A percentile compares a stretch with the other conserved stretches of the same genome.
These are phyloP conservation scores for Hyppa rectilinea DNA, from an alignment of 2,888 invertebrate species.

Conservation along the genomic window DNA sequence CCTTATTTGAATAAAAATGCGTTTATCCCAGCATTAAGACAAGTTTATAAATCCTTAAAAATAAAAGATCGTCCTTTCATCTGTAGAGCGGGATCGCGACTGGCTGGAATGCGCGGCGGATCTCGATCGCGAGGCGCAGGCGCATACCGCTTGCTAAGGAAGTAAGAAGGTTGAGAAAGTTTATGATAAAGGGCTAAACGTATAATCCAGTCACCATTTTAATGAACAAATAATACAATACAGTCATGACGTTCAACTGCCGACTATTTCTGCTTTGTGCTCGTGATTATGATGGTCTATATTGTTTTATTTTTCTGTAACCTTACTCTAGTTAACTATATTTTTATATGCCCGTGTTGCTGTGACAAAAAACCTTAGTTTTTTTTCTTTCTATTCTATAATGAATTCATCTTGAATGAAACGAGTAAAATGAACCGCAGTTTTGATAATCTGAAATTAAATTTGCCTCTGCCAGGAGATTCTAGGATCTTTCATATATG, in stretches of 20 bases:
- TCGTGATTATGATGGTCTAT: too few relatives aligned
- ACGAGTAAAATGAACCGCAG: background rate
- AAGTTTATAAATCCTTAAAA: conserved; percentile 56
- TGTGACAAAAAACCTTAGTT: too few relatives aligned
- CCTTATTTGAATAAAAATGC: conserved; percentile 50
- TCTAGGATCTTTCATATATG: background rate
- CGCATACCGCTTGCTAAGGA: conserved; percentile 24
- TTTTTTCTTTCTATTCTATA: too few relatives aligned
- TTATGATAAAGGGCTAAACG: background rate
- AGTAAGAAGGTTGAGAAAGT: conserved; percentile 12
- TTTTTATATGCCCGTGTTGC: too few relatives aligned
- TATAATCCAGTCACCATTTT: background rate
- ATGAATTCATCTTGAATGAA: background rate
- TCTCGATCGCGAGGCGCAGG: conserved; percentile 48
- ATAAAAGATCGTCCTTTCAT: conserved; percentile 56
- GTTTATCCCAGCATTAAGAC: conserved; percentile 39
- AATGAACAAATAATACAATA: background rate
- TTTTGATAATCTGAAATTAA: background rate
- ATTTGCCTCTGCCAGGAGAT: background rate
- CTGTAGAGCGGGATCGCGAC: conserved; percentile 48
- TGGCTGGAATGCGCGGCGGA: conserved; percentile 62
- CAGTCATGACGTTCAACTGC: too few relatives aligned
- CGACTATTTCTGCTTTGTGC: too few relatives aligned
- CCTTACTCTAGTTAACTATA: too few relatives aligned
- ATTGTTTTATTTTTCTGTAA: too few relatives aligned